Evolutionary conservation across 2,888 invertebrate genomes (phyloP).

Genomic region (Pseudanteris insignis): DNA sequence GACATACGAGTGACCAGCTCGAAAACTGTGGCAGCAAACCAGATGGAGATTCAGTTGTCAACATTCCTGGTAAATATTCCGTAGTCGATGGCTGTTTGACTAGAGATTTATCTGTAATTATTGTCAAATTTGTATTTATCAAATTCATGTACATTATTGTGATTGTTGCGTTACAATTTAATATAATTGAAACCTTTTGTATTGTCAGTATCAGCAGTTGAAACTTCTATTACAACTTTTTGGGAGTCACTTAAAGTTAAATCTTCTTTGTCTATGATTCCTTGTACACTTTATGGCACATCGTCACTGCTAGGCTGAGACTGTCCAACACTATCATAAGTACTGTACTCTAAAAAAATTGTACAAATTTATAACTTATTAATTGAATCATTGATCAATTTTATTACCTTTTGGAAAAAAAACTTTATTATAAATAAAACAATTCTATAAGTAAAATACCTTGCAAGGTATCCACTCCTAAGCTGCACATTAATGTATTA

Average conservation of each 20-base stretch:
- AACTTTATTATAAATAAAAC: too few species aligned
- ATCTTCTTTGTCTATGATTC: slow-evolving; percentile 58
- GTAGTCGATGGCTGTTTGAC: slow-evolving; percentile 82
- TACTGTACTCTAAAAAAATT: too few species aligned
- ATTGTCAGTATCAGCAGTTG: slow-evolving; percentile 63
- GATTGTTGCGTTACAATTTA: not conserved
- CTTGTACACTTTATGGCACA: slow-evolving; percentile 54
- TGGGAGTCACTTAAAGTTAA: slow-evolving; percentile 61
- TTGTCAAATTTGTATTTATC: not conserved
- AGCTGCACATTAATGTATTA: slow-evolving; percentile 64
- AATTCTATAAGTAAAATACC: slow-evolving; percentile 44
- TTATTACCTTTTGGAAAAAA: too few species aligned
- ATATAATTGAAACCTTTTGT: slow-evolving; percentile 58
- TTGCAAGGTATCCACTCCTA: slow-evolving; percentile 60
- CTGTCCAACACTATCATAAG: slow-evolving; percentile 61
- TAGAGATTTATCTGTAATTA: slow-evolving; percentile 69
- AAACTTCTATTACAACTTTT: slow-evolving; percentile 67
- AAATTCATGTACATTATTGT: not conserved
- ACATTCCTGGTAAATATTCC: slow-evolving; percentile 91
- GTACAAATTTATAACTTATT: too few species aligned
- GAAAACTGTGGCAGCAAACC: slow-evolving; percentile 85
- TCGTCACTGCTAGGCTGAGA: slow-evolving; percentile 58
- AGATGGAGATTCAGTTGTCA: slow-evolving; percentile 80
- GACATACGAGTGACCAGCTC: slow-evolving; percentile 89
- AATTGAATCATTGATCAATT: too few species aligned